phyloP scores from a whole-genome alignment of 2,888 invertebrate species.

The Erannis defoliaria region DNA sequence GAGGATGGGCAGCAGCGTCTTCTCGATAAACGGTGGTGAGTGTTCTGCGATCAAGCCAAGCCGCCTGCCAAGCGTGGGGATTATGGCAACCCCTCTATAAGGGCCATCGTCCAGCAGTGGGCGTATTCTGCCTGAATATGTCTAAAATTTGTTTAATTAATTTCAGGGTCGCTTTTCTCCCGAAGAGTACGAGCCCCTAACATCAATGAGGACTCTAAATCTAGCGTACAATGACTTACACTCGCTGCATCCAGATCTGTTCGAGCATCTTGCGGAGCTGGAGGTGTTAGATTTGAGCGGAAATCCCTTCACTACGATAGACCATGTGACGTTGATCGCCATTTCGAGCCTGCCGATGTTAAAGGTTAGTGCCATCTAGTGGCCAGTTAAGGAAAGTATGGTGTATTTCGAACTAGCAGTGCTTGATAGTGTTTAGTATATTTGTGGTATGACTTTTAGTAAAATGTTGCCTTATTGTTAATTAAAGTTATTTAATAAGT shows the following conservation, averaged over 20 bases:
- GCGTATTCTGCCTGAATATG: no score
- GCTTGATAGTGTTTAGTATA: no score
- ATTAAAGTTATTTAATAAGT: no score
- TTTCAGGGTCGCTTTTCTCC: constrained; percentile 86
- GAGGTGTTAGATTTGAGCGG: constrained; percentile 89
- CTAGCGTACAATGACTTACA: constrained; percentile 91
- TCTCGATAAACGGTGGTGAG: no score
- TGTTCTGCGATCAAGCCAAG: no score
- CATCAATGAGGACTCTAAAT: constrained; percentile 86
- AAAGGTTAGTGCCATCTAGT: constrained; percentile 81
- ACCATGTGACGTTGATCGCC: constrained; percentile 88
- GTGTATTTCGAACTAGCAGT: neutral
- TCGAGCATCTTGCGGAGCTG: constrained; percentile 91
- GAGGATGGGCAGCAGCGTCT: no score
- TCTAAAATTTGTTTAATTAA: neutral
- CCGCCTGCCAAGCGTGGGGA: no score
- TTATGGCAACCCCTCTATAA: no score
- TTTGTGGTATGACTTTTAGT: no score
- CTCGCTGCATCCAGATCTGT: constrained; percentile 89
- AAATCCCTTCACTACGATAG: constrained; percentile 91
- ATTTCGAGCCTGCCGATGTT: constrained; percentile 88
- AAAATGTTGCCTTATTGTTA: no score
- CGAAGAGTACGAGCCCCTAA: constrained; percentile 87
- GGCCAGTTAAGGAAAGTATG: neutral
- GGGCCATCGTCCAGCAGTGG: no score